Conservation (phyloP, 1,140 invertebrate genomes). For the Meteorus sp. region DNA sequence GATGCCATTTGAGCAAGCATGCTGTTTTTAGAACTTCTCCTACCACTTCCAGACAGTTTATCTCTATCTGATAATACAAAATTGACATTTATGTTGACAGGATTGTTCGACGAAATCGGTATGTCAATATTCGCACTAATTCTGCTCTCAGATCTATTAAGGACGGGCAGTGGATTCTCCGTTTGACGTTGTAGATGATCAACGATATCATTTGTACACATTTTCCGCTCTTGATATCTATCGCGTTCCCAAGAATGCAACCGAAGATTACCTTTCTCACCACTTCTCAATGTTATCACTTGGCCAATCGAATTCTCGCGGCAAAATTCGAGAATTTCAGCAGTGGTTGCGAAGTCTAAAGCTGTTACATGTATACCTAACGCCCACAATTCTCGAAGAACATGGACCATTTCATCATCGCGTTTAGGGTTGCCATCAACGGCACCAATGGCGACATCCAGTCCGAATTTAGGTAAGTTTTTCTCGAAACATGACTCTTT, state of each 20-base stretch:
- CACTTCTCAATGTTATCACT: slow-evolving; percentile 70
- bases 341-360: slow-evolving; percentile 61
- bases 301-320: slow-evolving; percentile 65
- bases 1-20: slow-evolving; percentile 60
- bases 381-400: slow-evolving; percentile 65
- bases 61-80: slow-evolving; percentile 58
- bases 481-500: slow-evolving; percentile 11
- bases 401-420: slow-evolving; percentile 65
- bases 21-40: slow-evolving; percentile 58
- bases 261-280: slow-evolving; percentile 64
- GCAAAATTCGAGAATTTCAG: slow-evolving; percentile 72
- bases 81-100: slow-evolving; percentile 51
- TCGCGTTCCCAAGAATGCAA: slow-evolving; percentile 66
- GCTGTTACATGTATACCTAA: slow-evolving; percentile 61
- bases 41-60: slow-evolving; percentile 60
- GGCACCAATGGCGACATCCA: slow-evolving; percentile 70
- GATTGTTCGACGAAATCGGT: slow-evolving; percentile 36
- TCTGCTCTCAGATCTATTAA: slow-evolving; percentile 52
- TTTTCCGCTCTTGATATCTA: slow-evolving; percentile 66
- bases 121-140: slow-evolving; percentile 38
- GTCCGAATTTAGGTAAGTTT: slow-evolving; percentile 40
- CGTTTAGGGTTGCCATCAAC: slow-evolving; percentile 60
- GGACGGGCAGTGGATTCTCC: slow-evolving; percentile 36
- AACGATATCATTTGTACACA: slow-evolving; percentile 60
- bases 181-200: slow-evolving; percentile 63